Evolutionary conservation across 2,888 invertebrate species (phyloP).

Genomic region (Nemotelus nigrinus): DNA sequence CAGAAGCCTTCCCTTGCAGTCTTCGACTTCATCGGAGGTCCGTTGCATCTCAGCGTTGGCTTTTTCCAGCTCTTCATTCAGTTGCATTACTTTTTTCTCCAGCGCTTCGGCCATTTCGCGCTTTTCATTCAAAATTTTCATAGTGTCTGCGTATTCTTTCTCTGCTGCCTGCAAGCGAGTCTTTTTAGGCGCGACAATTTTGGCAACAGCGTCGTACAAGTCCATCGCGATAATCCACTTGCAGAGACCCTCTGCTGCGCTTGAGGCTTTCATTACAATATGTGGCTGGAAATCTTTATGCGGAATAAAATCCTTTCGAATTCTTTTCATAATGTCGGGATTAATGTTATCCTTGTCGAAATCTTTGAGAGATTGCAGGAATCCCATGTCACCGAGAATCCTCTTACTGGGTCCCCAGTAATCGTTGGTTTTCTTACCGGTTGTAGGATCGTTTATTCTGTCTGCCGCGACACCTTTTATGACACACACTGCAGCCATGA

Average conservation of each 20-base stretch:
- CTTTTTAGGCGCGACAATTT: conserved; percentile 87
- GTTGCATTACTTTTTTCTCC: conserved; percentile 78
- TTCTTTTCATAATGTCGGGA: conserved; percentile 82
- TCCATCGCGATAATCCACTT: conserved; percentile 95
- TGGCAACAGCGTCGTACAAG: conserved; percentile 89
- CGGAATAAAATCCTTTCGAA: conserved; percentile 79
- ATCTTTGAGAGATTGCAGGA: conserved; percentile 83
- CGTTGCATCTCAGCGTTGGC: conserved; percentile 83
- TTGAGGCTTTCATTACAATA: conserved; percentile 82
- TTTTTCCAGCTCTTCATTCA: conserved; percentile 75
- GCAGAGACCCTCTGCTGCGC: conserved; percentile 92
- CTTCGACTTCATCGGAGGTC: conserved; percentile 80
- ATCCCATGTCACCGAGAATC: conserved; percentile 84
- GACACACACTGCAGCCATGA: conserved; percentile 74
- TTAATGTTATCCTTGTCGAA: conserved; percentile 81
- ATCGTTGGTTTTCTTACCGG: conserved; percentile 86
- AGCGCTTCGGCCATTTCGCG: conserved; percentile 79
- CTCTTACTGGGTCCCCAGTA: conserved; percentile 90
- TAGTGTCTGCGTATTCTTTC: conserved; percentile 81
- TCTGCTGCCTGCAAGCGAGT: conserved; percentile 83
- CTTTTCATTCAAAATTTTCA: conserved; percentile 86
- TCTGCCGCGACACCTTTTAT: conserved; percentile 75
- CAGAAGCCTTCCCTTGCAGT: conserved; percentile 84
- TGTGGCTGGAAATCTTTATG: conserved; percentile 84
- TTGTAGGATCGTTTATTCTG: conserved; percentile 70